phyloP scores from a whole-genome alignment of 2,888 invertebrate species.

The Andrena flavipes region DNA sequence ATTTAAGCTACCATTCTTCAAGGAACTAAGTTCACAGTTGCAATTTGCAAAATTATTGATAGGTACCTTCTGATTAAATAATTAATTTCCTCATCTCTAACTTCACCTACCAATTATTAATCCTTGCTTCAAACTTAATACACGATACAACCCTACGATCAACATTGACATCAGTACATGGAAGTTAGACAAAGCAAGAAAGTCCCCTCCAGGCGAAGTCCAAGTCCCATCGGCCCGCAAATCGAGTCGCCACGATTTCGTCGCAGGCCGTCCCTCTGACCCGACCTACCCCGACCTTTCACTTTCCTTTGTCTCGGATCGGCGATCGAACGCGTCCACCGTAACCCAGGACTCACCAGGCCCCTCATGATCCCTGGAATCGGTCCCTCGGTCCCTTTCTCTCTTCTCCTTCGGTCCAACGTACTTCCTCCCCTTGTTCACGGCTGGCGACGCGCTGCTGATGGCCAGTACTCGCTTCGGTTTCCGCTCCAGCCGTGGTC shows the following conservation, averaged over 20 bases:
- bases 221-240: background rate
- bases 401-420: slow-evolving; percentile 18
- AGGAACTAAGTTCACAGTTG: too few relatives aligned
- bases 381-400: slow-evolving; percentile 25
- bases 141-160: too few relatives aligned
- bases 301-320: slow-evolving; percentile 80
- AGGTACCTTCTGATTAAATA: too few relatives aligned
- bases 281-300: slow-evolving; percentile 76
- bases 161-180: too few relatives aligned
- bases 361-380: slow-evolving; percentile 74
- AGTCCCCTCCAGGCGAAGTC: too few relatives aligned
- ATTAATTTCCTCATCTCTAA: too few relatives aligned
- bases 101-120: too few relatives aligned
- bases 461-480: slow-evolving; percentile 76
- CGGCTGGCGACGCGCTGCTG: slow-evolving; percentile 75
- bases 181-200: too few relatives aligned
- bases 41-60: too few relatives aligned
- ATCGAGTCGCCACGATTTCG: background rate
- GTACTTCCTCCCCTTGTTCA: slow-evolving; percentile 12
- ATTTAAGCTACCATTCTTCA: too few relatives aligned
- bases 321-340: slow-evolving; percentile 35
- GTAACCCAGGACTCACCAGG: slow-evolving; percentile 78
- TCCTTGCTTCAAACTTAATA: too few relatives aligned
- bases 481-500: slow-evolving; percentile 49
- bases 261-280: slow-evolving; percentile 47